Percentiles rank a stretch among this genome's conserved stretches.
Evolutionary conservation across 2,888 invertebrate species (phyloP).

Genomic region (Gandaritis pyraliata): DNA sequence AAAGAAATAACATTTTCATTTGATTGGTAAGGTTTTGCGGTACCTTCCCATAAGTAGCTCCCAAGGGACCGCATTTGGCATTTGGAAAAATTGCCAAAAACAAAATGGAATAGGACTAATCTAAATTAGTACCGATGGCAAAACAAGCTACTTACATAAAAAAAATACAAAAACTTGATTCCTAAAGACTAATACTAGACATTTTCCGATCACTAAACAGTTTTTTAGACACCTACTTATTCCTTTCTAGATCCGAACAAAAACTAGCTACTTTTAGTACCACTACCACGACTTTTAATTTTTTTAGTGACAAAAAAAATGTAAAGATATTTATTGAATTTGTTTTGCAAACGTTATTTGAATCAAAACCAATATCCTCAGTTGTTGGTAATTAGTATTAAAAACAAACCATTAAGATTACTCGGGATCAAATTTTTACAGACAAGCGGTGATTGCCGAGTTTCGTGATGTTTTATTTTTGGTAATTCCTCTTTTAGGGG

Average conservation of each 20-base stretch:
- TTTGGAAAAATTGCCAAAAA: conserved; percentile 69
- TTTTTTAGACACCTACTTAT: too few species aligned
- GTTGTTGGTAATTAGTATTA: conserved; percentile 74
- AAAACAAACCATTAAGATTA: conserved; percentile 77
- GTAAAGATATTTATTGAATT: too few species aligned
- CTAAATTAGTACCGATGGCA: conserved; percentile 72
- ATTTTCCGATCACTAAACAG: too few species aligned
- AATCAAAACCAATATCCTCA: conserved; percentile 60
- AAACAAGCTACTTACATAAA: conserved; percentile 14
- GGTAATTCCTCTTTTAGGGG: neutral
- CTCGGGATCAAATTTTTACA: conserved; percentile 44
- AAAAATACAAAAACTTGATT: too few species aligned
- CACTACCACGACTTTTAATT: too few species aligned
- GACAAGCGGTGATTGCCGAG: neutral
- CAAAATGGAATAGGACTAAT: conserved; percentile 70
- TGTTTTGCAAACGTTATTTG: conserved; percentile 47
- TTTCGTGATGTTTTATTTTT: neutral
- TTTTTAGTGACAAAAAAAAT: too few species aligned
- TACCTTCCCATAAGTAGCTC: conserved; percentile 56
- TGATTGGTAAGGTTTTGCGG: conserved; percentile 12
- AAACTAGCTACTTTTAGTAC: too few species aligned
- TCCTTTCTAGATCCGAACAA: too few species aligned
- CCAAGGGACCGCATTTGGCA: conserved; percentile 67
- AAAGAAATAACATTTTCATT: too few species aligned
- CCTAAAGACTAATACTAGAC: too few species aligned